Evolutionary conservation across 30 jellyfish, hydroid and myxozoan genomes (phyloP).

Genomic region (Aurelia coerulea): DNA sequence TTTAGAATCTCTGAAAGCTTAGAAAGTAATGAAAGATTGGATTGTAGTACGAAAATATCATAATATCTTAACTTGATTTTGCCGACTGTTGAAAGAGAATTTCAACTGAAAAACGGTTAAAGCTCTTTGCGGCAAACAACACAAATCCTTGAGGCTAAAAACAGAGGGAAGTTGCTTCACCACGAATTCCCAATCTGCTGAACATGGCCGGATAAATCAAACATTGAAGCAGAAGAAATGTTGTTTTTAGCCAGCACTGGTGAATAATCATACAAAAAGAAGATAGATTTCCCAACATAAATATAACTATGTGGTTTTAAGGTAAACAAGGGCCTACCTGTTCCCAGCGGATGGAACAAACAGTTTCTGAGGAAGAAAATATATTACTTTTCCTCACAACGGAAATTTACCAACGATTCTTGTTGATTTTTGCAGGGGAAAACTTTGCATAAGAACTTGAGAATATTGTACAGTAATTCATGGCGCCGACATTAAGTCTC

Average conservation of each 20-base stretch:
- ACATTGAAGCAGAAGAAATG: neutral
- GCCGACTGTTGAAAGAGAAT: too few relatives aligned
- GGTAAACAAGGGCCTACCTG: neutral
- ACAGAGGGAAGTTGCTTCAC: neutral
- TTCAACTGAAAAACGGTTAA: too few relatives aligned
- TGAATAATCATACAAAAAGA: neutral
- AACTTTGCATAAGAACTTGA: neutral
- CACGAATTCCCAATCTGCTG: neutral
- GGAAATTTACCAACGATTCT: neutral
- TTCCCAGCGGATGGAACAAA: neutral
- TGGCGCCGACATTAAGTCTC: too few relatives aligned
- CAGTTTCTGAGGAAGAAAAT: neutral
- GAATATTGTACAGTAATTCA: neutral
- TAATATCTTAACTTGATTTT: too few relatives aligned
- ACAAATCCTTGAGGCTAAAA: neutral
- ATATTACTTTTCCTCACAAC: neutral
- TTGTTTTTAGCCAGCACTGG: neutral
- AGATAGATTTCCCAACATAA: neutral
- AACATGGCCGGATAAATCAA: constrained; percentile 2
- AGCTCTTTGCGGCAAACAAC: neutral
- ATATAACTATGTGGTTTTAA: neutral
- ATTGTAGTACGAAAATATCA: neutral
- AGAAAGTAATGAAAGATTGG: neutral
- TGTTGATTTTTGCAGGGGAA: neutral
- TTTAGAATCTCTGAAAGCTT: neutral